Percentiles rank a stretch among this genome's conserved stretches.
Evolutionary conservation across 2,113 vertebrate genomes (phyloP).

Genomic region (Agelaius phoeniceus): DNA sequence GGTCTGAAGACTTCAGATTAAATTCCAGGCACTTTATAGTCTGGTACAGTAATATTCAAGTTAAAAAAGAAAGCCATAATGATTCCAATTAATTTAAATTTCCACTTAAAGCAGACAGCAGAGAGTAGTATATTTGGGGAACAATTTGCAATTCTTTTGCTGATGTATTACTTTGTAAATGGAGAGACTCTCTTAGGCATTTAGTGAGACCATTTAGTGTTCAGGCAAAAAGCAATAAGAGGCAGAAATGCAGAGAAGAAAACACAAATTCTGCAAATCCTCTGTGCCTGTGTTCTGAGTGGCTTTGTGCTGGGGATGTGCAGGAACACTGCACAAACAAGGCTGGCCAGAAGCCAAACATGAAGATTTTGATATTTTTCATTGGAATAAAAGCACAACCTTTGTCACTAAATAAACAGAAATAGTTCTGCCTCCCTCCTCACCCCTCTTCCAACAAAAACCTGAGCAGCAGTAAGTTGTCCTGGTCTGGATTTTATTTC

Average conservation of each 20-base stretch:
- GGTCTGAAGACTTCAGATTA: constrained; percentile 19
- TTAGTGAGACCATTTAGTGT: constrained; percentile 7
- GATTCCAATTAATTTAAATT: constrained; percentile 50
- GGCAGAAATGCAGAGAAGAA: neutral
- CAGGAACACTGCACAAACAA: neutral
- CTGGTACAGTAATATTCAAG: constrained; percentile 8
- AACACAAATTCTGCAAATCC: neutral
- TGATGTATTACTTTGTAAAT: constrained; percentile 32
- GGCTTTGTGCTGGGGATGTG: neutral
- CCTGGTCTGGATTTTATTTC: neutral
- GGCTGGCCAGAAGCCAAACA: neutral
- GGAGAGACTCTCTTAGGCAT: neutral
- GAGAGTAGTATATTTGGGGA: constrained; percentile 12
- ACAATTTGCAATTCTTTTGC: constrained; percentile 29
- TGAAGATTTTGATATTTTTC: neutral
- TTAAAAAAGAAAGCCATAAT: neutral
- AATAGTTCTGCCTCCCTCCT: neutral
- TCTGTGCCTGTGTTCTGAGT: neutral
- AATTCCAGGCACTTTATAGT: constrained; percentile 23
- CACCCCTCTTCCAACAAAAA: neutral
- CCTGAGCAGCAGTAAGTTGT: neutral
- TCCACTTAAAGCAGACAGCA: neutral
- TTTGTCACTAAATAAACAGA: neutral
- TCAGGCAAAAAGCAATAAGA: neutral
- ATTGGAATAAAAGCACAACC: neutral